Conservation (phyloP, 37 sponge, comb jelly and placozoan genomes). For the Chondrosia reniformis region DNA sequence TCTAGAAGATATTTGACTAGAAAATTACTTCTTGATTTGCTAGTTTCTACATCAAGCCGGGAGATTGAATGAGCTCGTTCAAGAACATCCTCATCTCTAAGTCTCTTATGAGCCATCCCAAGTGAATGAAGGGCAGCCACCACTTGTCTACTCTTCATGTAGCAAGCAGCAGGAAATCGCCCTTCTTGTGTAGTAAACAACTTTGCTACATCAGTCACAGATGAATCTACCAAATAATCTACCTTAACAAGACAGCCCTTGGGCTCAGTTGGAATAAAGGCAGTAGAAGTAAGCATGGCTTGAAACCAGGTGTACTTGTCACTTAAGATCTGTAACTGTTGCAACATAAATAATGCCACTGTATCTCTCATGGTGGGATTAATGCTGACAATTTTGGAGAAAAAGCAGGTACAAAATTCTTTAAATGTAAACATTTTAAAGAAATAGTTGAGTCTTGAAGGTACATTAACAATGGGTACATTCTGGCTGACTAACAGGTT, state of each 20-base stretch:
- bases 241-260: neutral
- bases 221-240: conserved; percentile 28
- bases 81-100: conserved; percentile 22
- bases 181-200: conserved; percentile 40
- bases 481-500: neutral
- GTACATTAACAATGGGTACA: neutral
- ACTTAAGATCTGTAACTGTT: conserved; percentile 4
- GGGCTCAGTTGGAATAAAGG: conserved; percentile 29
- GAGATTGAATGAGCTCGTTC: conserved; percentile 45
- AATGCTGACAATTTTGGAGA: conserved; percentile 28
- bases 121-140: neutral
- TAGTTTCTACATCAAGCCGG: neutral
- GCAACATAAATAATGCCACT: conserved; percentile 29
- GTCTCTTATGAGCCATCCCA: conserved; percentile 37
- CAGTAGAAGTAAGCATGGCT: conserved; percentile 3
- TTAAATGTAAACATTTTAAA: conserved; percentile 30
- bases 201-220: neutral
- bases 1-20: conserved; percentile 17
- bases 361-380: neutral
- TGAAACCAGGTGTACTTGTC: conserved; percentile 41
- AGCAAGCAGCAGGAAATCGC: conserved; percentile 35
- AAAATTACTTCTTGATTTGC: conserved; percentile 17
- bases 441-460: neutral
- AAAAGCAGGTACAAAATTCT: conserved; percentile 20
- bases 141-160: neutral